Evolutionary conservation across 2,113 vertebrate genomes (phyloP), one percentile per base, ranked within the genome.

Genomic region (Notarius lentiginosus): DNA sequence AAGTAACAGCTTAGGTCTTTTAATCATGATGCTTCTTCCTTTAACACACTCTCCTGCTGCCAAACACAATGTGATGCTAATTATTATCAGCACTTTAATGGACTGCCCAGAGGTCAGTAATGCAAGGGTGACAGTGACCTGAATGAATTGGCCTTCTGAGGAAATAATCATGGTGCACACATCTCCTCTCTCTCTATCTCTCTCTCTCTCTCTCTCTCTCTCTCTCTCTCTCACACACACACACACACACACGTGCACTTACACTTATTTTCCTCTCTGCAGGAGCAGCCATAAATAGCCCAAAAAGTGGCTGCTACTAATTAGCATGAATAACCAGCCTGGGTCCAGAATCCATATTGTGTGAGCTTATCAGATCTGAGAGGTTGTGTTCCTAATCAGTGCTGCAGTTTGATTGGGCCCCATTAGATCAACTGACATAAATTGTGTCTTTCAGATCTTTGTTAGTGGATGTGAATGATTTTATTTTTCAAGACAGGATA

Each of bases 361-460:
- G 34, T 68, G 5, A 56, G 30, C 87, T 79, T 24, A 20, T n/a
- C 6, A n/a, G 53, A 61, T 73, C 75, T 63, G 53, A 87, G 82
- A 87, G 79, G 86, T 89, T 87, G 84, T 60, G 27, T 89, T 80
- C 30, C 49, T 87, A 89, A 87, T 89, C 83, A 87, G 68, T 56
- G 73, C 63, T n/a, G 17, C 18, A 0, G 53, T 53, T 30, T 85
- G 65, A 84, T 60, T 86, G 82, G 75, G 83, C 41, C 24, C 73
- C 22, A 75, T 79, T 81, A 60, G 53, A 79, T 76, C 49, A 79
- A 60, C 70, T 55, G 56, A 84, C 66, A 55, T 34, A 80, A 27
- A 81, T 84, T 65, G 49, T 15, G 27, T 72, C 27, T 89, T 82
- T 87, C 66, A 49, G 66, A 34, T 30, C 27, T 76, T 79, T 84